A percentile compares a stretch with the other conserved stretches of the same genome.
Conservation (phyloP, 2,888 invertebrate genomes). For the Lithophane ornitopus region DNA sequence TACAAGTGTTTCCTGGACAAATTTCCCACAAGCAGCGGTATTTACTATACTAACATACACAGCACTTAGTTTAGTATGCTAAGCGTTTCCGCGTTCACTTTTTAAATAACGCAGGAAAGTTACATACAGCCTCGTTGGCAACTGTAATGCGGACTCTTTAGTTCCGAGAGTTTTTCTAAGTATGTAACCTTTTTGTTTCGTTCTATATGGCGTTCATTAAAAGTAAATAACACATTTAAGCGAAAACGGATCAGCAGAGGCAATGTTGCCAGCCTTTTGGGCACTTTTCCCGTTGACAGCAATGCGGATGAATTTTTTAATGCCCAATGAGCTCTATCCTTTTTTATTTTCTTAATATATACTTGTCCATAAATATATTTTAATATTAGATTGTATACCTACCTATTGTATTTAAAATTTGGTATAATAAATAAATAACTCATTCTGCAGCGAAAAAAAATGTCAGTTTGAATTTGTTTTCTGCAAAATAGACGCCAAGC, state of each 20-base stretch:
- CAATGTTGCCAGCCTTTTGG: background rate
- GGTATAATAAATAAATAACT: background rate
- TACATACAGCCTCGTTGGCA: constrained; percentile 12
- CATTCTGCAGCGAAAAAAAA: background rate
- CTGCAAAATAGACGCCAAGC: background rate
- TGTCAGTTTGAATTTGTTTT: background rate
- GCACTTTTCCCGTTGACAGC: too few relatives aligned
- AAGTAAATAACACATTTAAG: background rate
- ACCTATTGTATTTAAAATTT: background rate
- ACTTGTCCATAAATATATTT: too few relatives aligned
- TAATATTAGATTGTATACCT: background rate
- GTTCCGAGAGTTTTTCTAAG: constrained; percentile 7
- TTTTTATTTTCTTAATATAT: background rate
- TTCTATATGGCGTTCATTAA: background rate
- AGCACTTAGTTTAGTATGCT: constrained; percentile 43
- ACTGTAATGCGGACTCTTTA: background rate
- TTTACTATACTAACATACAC: constrained; percentile 34
- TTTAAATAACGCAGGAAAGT: constrained; percentile 51
- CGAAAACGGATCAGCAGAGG: background rate
- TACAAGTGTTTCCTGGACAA: constrained; percentile 45
- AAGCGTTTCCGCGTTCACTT: constrained; percentile 57
- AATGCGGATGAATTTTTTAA: background rate
- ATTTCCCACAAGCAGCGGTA: constrained; percentile 41
- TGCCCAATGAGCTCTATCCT: background rate
- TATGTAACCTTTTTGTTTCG: background rate